Evolutionary conservation across 2,797 vertebrate species (phyloP).

Genomic region (Chromis chromis): DNA sequence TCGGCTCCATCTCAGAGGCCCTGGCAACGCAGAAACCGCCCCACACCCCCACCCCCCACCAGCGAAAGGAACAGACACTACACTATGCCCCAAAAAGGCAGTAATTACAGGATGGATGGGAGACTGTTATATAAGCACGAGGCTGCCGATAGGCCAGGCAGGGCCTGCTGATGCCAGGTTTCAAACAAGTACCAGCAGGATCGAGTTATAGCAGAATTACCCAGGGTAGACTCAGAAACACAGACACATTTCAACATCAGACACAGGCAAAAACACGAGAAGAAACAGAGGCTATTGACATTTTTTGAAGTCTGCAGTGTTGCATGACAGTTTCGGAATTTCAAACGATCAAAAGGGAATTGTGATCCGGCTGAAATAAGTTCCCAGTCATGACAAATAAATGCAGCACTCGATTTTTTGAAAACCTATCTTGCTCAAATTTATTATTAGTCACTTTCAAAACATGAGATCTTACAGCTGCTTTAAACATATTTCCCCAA

Average conservation of each 20-base stretch:
- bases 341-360: constrained; percentile 47
- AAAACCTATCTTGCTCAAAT: constrained; percentile 45
- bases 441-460: constrained; percentile 47
- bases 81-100: constrained; percentile 82
- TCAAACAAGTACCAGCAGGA: constrained; percentile 80
- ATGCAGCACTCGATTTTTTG: constrained; percentile 11
- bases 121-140: constrained; percentile 79
- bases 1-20: constrained; percentile 64
- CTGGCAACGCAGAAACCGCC: constrained; percentile 49
- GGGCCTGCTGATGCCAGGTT: constrained; percentile 74
- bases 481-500: constrained; percentile 58
- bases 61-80: constrained; percentile 72
- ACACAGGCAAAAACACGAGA: constrained; percentile 38
- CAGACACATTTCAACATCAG: constrained; percentile 69
- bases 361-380: constrained; percentile 40
- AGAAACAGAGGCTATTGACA: constrained; percentile 56
- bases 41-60: constrained; percentile 7
- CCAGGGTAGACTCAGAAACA: constrained; percentile 58
- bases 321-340: constrained; percentile 46
- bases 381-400: constrained; percentile 49
- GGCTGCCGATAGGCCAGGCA: constrained; percentile 74
- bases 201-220: constrained; percentile 75
- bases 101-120: constrained; percentile 82
- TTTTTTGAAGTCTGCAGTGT: constrained; percentile 45
- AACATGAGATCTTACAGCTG: constrained; percentile 53